Conservation (phyloP, 2,797 vertebrate genomes). For the Pelochelys cantorii region DNA sequence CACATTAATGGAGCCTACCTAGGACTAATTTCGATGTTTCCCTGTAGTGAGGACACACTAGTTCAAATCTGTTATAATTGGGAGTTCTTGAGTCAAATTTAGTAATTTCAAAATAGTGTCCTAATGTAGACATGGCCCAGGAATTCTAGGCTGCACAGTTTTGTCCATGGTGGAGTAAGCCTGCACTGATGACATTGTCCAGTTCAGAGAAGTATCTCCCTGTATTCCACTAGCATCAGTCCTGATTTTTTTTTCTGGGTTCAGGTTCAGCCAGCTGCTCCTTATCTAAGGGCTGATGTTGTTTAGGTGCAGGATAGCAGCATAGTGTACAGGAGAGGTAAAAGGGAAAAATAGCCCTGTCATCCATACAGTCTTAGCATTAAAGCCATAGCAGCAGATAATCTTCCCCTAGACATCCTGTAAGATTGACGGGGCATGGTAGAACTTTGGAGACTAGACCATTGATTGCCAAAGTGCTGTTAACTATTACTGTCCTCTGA, state of each 20-base stretch:
- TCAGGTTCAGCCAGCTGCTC: not conserved
- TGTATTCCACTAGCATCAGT: not conserved
- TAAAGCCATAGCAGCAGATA: not conserved
- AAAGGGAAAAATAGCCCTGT: not conserved
- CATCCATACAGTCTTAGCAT: not conserved
- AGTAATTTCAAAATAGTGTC: no score
- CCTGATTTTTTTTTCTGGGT: not conserved
- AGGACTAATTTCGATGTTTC: no score
- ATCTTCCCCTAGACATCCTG: not conserved
- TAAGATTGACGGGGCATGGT: not conserved
- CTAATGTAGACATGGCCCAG: no score
- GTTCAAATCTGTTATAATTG: no score
- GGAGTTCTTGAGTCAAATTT: no score
- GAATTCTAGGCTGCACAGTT: not conserved
- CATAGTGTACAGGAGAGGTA: not conserved
- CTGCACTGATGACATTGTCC: not conserved
- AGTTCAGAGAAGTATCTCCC: not conserved
- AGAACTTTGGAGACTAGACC: not conserved
- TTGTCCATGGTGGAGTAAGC: not conserved
- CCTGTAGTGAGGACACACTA: no score
- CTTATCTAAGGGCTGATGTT: not conserved
- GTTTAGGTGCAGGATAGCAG: not conserved
- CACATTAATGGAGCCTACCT: no score
- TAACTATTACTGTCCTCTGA: not conserved
- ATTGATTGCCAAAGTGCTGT: not conserved